Percentiles rank a stretch among this genome's conserved stretches.
Evolutionary conservation across 2,888 invertebrate genomes (phyloP).

Genomic region (Gryllus longicercus): DNA sequence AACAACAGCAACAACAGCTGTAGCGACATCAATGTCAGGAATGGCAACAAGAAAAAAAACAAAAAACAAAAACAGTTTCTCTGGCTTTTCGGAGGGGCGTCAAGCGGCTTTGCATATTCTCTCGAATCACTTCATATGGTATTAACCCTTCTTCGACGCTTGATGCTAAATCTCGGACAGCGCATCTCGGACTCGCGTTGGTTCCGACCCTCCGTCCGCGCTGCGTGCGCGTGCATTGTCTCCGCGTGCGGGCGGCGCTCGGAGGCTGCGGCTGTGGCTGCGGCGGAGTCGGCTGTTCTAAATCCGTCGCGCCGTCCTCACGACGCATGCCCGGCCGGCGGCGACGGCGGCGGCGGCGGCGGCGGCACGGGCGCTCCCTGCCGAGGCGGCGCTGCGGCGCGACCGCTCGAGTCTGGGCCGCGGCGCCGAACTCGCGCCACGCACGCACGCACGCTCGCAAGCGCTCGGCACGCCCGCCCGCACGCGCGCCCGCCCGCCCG

Average conservation of each 20-base stretch:
- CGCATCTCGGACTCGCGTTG: too few species aligned
- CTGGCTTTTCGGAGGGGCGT: too few species aligned
- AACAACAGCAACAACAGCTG: too few species aligned
- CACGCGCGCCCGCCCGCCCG: background rate
- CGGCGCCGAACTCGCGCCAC: background rate
- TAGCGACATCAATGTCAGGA: too few species aligned
- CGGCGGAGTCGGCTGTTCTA: constrained; percentile 1
- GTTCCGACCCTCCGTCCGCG: background rate
- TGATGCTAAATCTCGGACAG: too few species aligned
- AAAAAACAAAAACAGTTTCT: too few species aligned
- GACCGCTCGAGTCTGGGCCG: background rate
- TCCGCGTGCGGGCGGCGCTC: background rate
- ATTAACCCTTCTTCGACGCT: too few species aligned
- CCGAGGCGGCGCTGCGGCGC: background rate
- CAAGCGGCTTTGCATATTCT: too few species aligned
- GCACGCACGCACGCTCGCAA: background rate
- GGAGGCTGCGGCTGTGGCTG: background rate
- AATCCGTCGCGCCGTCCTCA: background rate
- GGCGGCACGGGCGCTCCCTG: background rate
- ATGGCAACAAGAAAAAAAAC: too few species aligned
- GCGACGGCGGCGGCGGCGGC: background rate
- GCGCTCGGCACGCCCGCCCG: background rate
- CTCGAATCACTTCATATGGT: too few species aligned
- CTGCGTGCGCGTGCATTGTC: background rate
- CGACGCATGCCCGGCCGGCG: background rate